A percentile compares a stretch with the other conserved stretches of the same genome.
Evolutionary conservation across 2,888 invertebrate species (phyloP).

Genomic region (Acanthopleura granulata): DNA sequence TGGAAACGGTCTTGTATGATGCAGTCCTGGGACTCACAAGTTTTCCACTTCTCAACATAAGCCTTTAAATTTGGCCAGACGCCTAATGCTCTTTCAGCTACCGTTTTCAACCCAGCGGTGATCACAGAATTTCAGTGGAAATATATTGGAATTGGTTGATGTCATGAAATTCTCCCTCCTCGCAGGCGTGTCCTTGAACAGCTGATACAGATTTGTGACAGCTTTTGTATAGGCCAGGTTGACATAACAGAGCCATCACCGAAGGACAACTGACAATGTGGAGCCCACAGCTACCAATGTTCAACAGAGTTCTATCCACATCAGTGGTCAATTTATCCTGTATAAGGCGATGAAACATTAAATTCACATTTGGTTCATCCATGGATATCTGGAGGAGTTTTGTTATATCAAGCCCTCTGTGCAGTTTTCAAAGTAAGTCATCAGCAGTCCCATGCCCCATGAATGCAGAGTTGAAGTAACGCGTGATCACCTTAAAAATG

Average conservation of each 20-base stretch:
- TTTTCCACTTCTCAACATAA: neutral
- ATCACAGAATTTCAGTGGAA: constrained; percentile 23
- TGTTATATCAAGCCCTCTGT: constrained; percentile 13
- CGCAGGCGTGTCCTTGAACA: constrained; percentile 25
- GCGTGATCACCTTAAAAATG: constrained; percentile 31
- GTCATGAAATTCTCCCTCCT: constrained; percentile 19
- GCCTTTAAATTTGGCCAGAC: constrained; percentile 7
- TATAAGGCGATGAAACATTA: neutral
- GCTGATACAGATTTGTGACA: neutral
- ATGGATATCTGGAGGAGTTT: constrained; percentile 19
- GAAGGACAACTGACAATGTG: constrained; percentile 47
- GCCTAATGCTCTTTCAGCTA: constrained; percentile 14
- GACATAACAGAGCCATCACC: neutral
- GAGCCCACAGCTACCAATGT: constrained; percentile 53
- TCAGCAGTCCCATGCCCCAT: constrained; percentile 33
- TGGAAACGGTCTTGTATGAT: neutral
- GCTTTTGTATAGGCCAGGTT: too few species aligned
- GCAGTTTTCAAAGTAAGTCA: too few species aligned
- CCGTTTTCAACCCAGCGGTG: constrained; percentile 25
- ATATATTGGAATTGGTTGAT: constrained; percentile 12
- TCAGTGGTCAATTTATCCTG: neutral
- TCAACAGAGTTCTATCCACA: constrained; percentile 27
- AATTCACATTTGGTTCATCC: neutral
- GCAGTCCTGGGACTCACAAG: neutral
- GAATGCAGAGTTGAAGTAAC: constrained; percentile 41